Evolutionary conservation across 2,888 invertebrate genomes (phyloP).

Genomic region (Baccha elongata): DNA sequence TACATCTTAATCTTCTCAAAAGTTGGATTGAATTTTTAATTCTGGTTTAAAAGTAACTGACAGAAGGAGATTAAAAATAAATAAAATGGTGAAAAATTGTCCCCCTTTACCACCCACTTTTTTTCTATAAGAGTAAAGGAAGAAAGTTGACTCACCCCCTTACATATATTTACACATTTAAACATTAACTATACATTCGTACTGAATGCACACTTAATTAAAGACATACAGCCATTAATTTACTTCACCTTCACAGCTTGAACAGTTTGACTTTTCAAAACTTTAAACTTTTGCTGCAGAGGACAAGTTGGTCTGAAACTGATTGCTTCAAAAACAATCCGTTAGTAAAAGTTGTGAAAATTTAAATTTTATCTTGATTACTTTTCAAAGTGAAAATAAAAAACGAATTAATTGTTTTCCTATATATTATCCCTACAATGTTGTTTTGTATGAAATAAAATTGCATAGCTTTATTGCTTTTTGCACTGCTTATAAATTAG

Average conservation of each 20-base stretch:
- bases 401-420: constrained; percentile 14
- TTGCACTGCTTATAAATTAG: too few species aligned
- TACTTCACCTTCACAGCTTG: constrained; percentile 52
- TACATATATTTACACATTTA: background rate
- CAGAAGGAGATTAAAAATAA: too few species aligned
- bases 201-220: constrained; percentile 40
- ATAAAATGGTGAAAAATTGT: too few species aligned
- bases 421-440: too few species aligned
- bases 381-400: constrained; percentile 23
- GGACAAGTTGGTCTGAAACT: constrained; percentile 50
- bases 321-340: constrained; percentile 44
- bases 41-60: too few species aligned
- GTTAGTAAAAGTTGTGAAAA: constrained; percentile 36
- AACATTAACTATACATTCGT: background rate
- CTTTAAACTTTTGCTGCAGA: constrained; percentile 36
- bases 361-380: constrained; percentile 50
- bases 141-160: too few species aligned
- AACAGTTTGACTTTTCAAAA: constrained; percentile 41
- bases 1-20: too few species aligned
- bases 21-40: too few species aligned
- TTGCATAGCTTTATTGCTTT: too few species aligned
- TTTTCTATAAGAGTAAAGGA: too few species aligned
- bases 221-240: constrained; percentile 44
- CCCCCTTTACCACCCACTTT: too few species aligned
- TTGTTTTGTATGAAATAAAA: too few species aligned